Base-by-base conservation (phyloP, 2,888 invertebrate species). In the Oscheius sp. region DNA sequence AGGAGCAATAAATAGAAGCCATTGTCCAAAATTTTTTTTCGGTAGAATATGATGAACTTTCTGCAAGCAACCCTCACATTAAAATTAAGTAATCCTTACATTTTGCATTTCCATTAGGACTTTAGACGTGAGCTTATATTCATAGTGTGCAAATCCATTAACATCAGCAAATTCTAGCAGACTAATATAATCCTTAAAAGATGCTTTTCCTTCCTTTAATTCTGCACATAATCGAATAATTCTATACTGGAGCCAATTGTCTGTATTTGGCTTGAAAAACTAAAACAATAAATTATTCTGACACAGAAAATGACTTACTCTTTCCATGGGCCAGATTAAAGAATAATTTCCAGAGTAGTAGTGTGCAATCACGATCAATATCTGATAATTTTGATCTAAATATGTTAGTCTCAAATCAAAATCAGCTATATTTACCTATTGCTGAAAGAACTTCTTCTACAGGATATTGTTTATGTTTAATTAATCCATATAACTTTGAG, bases 1-100 rank as follows among this genome's bases (percentile, higher is more conserved):
- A 23, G 31, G 29, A 27, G 45, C 61, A 61, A 45, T 27, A 29
- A 61, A 45, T 1, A 42, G 17, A 8, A 61, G 31, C 61, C 61
- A 61, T 8, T 61, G 61, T 1, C 61, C 61, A 25, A 61, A 42
- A 3, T 45, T 61, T n/a, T 10, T 6, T 25, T 25, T 29, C 12
- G 61, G 61, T 2, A 61, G 45, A n/a, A 29, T 27, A 0, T 25
- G 8, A 42, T 29, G 31, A 4, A 23, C 5, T 27, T 42, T 39
- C 61, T 61, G 29, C n/a, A n/a, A n/a, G n/a, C n/a, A n/a, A n/a
- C n/a, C n/a, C n/a, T n/a, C n/a, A n/a, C n/a, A n/a, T n/a, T 48
- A 48, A 17, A 48, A 45, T 10, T 8, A 17, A 17, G 37, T 10
- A 34, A 10, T 6, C 15, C 29, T 52, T 27, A 52, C 52, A 27